phyloP scores from a whole-genome alignment of 1,140 invertebrate species.

The Penaeus indicus region DNA sequence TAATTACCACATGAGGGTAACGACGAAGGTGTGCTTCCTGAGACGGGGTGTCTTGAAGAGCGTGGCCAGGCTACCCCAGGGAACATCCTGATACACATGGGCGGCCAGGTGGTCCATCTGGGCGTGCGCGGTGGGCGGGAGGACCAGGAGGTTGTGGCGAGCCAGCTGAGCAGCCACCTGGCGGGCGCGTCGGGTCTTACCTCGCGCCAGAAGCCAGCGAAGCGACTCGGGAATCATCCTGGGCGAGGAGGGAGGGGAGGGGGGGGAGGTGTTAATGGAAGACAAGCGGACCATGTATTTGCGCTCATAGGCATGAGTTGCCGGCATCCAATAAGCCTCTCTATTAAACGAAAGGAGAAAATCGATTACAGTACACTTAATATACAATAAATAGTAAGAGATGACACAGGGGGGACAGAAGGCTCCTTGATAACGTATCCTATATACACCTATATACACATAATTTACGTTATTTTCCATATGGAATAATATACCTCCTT shows the following conservation, averaged over 20 bases:
- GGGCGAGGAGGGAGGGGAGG: neutral
- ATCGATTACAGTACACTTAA: no score
- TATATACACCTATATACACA: no score
- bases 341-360: no score
- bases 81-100: constrained; percentile 30
- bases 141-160: constrained; percentile 61
- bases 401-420: no score
- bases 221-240: constrained; percentile 67
- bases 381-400: no score
- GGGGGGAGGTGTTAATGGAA: no score
- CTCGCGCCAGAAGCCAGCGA: constrained; percentile 66
- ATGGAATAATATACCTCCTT: no score
- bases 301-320: no score
- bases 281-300: no score
- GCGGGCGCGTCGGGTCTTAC: constrained; percentile 58
- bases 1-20: constrained; percentile 66
- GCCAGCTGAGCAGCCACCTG: constrained; percentile 61
- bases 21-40: constrained; percentile 54
- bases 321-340: no score
- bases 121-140: constrained; percentile 59
- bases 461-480: no score
- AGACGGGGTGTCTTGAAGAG: constrained; percentile 60
- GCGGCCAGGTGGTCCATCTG: constrained; percentile 61
- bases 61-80: constrained; percentile 41
- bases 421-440: no score